Conservation (phyloP, 2,797 vertebrate genomes). For the Menidia menidia region DNA sequence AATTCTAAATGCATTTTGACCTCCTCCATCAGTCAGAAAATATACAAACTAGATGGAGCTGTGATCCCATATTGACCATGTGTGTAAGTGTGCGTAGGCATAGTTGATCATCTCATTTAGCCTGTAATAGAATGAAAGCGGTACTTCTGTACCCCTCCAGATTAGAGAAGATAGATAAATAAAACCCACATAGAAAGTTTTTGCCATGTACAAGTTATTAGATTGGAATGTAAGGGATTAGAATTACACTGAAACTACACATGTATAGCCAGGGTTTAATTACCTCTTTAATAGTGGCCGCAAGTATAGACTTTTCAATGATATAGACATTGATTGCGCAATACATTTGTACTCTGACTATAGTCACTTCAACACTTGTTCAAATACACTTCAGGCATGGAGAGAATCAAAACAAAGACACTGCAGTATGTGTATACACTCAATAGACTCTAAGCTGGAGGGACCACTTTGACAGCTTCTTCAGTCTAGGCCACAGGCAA, state of each 20-base stretch:
- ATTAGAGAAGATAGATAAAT: too few relatives aligned
- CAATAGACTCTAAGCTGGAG: conserved; percentile 53
- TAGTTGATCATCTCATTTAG: too few relatives aligned
- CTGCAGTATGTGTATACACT: conserved; percentile 47
- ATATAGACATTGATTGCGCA: not conserved
- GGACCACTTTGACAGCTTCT: conserved; percentile 68
- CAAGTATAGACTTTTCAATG: not conserved
- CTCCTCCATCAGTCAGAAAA: too few relatives aligned
- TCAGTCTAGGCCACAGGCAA: conserved; percentile 46
- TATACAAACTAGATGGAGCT: too few relatives aligned
- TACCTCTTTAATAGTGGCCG: not conserved
- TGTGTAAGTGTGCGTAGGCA: too few relatives aligned
- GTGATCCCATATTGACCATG: too few relatives aligned
- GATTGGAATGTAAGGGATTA: too few relatives aligned
- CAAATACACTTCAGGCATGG: conserved; percentile 30
- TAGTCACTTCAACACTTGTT: conserved; percentile 26
- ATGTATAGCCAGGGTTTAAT: not conserved
- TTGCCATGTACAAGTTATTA: too few relatives aligned
- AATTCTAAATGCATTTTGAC: too few relatives aligned
- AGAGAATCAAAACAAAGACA: conserved; percentile 58
- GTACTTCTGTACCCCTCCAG: too few relatives aligned
- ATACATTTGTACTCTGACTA: not conserved
- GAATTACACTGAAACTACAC: not conserved
- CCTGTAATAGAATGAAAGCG: too few relatives aligned
- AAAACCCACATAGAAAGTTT: too few relatives aligned